Conservation (phyloP, 2,113 vertebrate species). For the Albula goreensis region DNA sequence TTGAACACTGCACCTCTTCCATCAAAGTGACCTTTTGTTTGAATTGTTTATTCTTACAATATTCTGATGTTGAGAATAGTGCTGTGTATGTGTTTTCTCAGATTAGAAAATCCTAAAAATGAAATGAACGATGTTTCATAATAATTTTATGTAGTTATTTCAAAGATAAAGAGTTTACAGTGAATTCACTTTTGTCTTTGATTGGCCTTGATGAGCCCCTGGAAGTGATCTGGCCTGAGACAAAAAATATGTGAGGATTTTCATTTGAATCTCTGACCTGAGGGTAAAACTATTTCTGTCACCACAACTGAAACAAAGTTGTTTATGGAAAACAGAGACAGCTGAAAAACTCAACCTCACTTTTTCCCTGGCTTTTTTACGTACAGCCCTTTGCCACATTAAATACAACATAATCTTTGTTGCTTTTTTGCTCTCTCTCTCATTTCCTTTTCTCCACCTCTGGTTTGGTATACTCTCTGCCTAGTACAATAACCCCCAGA, state of each 20-base stretch:
- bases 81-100: too few relatives aligned
- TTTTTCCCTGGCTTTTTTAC: background rate
- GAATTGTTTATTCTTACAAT: background rate
- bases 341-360: background rate
- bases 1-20: background rate
- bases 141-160: background rate
- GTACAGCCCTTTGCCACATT: background rate
- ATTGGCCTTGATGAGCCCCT: background rate
- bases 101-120: too few relatives aligned
- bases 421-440: background rate
- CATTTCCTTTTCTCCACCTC: background rate
- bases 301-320: constrained; percentile 15
- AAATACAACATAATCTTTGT: background rate
- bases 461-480: background rate
- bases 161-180: background rate
- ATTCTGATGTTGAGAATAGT: background rate
- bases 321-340: constrained; percentile 17
- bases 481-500: background rate
- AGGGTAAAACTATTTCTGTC: background rate
- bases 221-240: constrained; percentile 3
- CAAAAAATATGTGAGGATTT: constrained; percentile 5
- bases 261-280: background rate
- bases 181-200: background rate
- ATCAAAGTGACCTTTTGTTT: background rate
- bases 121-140: too few relatives aligned